phyloP scores from a whole-genome alignment of 2,113 vertebrate genomes.

The Pelobates fuscus region DNA sequence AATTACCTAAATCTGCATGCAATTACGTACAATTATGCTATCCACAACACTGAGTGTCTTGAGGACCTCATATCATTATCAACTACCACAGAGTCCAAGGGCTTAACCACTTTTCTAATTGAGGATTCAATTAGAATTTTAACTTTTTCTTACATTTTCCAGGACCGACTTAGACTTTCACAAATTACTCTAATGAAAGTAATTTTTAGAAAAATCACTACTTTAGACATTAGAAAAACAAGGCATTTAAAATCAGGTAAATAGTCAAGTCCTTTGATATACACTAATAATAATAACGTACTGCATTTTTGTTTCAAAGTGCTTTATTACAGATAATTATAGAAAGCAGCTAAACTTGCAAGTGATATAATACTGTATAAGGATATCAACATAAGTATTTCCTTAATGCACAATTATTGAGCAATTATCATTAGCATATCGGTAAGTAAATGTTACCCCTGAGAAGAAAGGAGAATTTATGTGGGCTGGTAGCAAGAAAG shows the following conservation, averaged over 20 bases:
- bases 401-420: too few relatives aligned
- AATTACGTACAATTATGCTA: slow-evolving; percentile 36
- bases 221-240: not conserved
- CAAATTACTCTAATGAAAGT: not conserved
- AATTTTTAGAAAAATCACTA: not conserved
- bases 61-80: slow-evolving; percentile 31
- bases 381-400: too few relatives aligned
- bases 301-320: not conserved
- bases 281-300: not conserved
- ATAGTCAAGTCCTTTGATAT: not conserved
- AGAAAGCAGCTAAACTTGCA: not conserved
- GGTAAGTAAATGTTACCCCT: too few relatives aligned
- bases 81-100: not conserved
- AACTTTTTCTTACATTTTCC: not conserved
- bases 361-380: too few relatives aligned
- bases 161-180: not conserved
- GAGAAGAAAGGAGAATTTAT: too few relatives aligned
- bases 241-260: not conserved
- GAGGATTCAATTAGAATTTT: not conserved
- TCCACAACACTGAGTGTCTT: slow-evolving; percentile 2
- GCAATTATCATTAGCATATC: too few relatives aligned
- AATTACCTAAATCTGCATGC: slow-evolving; percentile 28
- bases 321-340: not conserved
- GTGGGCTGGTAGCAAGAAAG: too few relatives aligned
- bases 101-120: not conserved